Conservation (phyloP, 2,797 vertebrate species). For the Acrossocheilus wenchowensis region DNA sequence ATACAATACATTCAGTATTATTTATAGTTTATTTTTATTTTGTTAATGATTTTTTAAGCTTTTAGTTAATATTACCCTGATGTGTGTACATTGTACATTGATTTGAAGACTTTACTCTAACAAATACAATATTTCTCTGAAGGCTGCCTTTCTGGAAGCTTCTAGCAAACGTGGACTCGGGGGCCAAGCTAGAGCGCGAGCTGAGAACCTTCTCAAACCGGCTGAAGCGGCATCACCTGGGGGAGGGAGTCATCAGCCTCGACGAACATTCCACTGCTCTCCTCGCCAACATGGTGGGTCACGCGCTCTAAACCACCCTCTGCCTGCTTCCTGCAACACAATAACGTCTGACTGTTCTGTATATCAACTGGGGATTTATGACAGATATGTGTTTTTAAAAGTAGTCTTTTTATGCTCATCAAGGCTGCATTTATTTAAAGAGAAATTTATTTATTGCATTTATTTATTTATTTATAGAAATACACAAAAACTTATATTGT, state of each 20-base stretch:
- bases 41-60: not conserved
- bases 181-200: slow-evolving; percentile 83
- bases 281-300: slow-evolving; percentile 81
- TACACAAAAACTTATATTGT: no score
- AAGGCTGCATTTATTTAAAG: not conserved
- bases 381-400: not conserved
- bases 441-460: not conserved
- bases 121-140: slow-evolving; percentile 50
- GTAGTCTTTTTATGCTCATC: not conserved
- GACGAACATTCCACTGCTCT: slow-evolving; percentile 85
- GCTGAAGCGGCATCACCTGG: slow-evolving; percentile 81
- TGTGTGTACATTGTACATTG: not conserved
- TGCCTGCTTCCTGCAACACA: not conserved
- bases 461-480: no score
- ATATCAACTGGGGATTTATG: not conserved
- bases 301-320: not conserved
- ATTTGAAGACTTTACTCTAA: not conserved
- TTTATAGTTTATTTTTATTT: not conserved
- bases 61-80: not conserved
- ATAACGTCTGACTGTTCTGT: not conserved
- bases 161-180: slow-evolving; percentile 74
- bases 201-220: slow-evolving; percentile 84
- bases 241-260: slow-evolving; percentile 85
- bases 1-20: not conserved
- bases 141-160: slow-evolving; percentile 86